Evolutionary conservation across 2,797 vertebrate genomes (phyloP), one percentile per base, ranked within the genome.

Genomic region (Ispidina lecontei): DNA sequence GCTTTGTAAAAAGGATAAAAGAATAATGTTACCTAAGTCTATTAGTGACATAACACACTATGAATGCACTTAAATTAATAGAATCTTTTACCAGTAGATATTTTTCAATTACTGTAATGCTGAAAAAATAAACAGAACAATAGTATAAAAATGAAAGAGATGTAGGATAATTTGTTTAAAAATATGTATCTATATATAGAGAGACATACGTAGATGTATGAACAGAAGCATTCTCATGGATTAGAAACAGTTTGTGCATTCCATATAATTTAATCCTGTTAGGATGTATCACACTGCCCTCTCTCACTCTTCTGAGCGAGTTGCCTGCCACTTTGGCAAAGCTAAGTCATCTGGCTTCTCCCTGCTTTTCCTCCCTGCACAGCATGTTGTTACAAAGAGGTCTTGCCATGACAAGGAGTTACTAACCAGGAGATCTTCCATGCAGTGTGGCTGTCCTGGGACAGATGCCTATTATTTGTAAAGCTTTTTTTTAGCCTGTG

Each of bases 1-100:
- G 91, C 82, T 97, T 96, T 94, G 83, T 94, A 97, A 97, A 97
- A 95, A 93, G 94, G 93, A 97, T 97, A 95, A 97, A 96, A 95
- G 91, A 97, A 95, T 96, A 95, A 93, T 60, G 67, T 90, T 95
- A 93, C 93, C 91, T 87, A 95, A 96, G 91, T 95, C 96, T 97
- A 91, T 97, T 97, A 97, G 96, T 93, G 93, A 90, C 91, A 95
- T 89, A 96, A 95, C 81, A 96, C 84, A 87, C 81, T 94, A 89
- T 88, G 91, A 97, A 97, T 95, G 96, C 95, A 96, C 96, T 97
- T 96, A 97, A 94, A 96, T 96, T 97, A 97, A 97, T 97, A 96
- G 85, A 94, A 95, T 96, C 91, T 95, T 97, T 96, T 95, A 96
- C 94, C 88, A 96, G 93, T 83, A 96, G 87, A 93, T 96, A 96